A percentile compares a stretch with the other conserved stretches of the same genome.
Evolutionary conservation across 2,888 invertebrate genomes (phyloP).

Genomic region (Synanthedon vespiformis): DNA sequence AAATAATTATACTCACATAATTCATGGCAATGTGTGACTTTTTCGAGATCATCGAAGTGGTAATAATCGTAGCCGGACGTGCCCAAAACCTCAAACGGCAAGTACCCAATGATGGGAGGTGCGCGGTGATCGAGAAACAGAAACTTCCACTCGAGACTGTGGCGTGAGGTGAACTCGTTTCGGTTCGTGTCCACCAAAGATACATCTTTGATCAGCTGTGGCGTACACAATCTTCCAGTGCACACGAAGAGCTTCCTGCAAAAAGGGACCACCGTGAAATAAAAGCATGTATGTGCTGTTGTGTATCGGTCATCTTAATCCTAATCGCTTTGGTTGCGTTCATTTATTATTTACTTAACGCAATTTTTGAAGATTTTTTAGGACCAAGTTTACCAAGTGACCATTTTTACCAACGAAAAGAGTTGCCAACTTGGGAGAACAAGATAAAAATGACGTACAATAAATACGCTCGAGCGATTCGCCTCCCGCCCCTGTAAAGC

Average conservation of each 20-base stretch:
- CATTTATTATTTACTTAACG: too few species aligned
- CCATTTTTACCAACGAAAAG: too few species aligned
- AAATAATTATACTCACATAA: constrained; percentile 82
- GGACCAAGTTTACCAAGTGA: too few species aligned
- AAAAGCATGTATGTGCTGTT: background rate
- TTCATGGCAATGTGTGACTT: constrained; percentile 88
- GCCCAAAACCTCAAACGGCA: constrained; percentile 94
- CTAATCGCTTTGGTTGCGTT: too few species aligned
- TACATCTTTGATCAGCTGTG: constrained; percentile 88
- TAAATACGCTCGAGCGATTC: too few species aligned
- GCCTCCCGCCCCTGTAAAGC: too few species aligned
- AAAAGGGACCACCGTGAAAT: background rate
- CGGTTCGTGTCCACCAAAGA: constrained; percentile 81
- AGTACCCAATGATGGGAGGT: constrained; percentile 90
- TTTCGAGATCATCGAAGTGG: constrained; percentile 93
- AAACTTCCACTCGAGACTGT: constrained; percentile 97
- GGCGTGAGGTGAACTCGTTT: constrained; percentile 90
- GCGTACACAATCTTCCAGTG: constrained; percentile 83
- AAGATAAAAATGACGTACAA: too few species aligned
- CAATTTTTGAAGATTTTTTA: too few species aligned
- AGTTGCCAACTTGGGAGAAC: too few species aligned
- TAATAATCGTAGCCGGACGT: constrained; percentile 97
- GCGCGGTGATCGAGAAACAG: constrained; percentile 92
- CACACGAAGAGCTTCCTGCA: constrained; percentile 82
- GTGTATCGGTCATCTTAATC: too few species aligned